phyloP scores from a whole-genome alignment of 2,888 invertebrate genomes.

The Eumerus sabulonum region DNA sequence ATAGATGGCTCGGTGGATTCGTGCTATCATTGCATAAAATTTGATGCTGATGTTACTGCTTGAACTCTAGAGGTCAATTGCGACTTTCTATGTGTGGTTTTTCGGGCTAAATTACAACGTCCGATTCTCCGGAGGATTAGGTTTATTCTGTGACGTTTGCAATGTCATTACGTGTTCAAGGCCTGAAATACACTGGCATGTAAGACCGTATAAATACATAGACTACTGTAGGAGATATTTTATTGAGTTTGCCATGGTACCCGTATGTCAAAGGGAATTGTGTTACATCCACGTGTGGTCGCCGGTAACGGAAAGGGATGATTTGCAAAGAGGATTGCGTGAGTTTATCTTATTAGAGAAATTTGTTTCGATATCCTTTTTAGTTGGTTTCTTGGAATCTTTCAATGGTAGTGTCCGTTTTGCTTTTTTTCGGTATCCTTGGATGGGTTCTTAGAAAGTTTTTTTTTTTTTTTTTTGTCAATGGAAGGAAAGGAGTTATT shows the following conservation, averaged over 20 bases:
- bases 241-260: slow-evolving; percentile 52
- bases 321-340: slow-evolving; percentile 44
- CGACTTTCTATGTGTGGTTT: slow-evolving; percentile 58
- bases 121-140: slow-evolving; percentile 61
- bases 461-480: too few species aligned
- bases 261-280: slow-evolving; percentile 51
- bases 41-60: slow-evolving; percentile 65
- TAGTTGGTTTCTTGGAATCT: neutral
- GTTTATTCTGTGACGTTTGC: slow-evolving; percentile 59
- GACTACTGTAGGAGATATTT: slow-evolving; percentile 54
- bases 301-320: neutral
- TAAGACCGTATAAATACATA: slow-evolving; percentile 63
- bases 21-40: slow-evolving; percentile 68
- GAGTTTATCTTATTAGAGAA: slow-evolving; percentile 35
- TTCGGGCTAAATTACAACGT: slow-evolving; percentile 63
- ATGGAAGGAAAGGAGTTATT: too few species aligned
- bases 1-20: too few species aligned
- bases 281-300: slow-evolving; percentile 9
- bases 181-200: slow-evolving; percentile 52
- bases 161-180: slow-evolving; percentile 33
- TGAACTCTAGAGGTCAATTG: slow-evolving; percentile 55
- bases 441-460: too few species aligned
- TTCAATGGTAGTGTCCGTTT: too few species aligned
- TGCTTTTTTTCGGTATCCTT: too few species aligned
- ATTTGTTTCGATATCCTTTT: slow-evolving; percentile 44